A percentile compares a stretch with the other conserved stretches of the same genome.
Evolutionary conservation across 2,113 vertebrate genomes (phyloP).

Genomic region (Henicopernis longicauda): DNA sequence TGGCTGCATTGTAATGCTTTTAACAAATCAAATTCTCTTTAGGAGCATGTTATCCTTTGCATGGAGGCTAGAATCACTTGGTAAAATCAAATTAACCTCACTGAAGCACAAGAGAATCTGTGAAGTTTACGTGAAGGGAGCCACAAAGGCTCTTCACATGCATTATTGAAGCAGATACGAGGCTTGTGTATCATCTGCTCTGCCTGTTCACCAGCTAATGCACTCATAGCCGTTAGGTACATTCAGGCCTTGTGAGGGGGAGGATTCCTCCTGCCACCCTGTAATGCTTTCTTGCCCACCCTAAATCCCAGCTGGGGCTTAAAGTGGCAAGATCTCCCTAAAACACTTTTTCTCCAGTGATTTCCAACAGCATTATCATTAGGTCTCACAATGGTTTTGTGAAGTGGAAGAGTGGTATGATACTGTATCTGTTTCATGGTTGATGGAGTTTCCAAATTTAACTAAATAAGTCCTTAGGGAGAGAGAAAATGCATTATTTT

Average conservation of each 20-base stretch:
- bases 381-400: background rate
- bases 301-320: background rate
- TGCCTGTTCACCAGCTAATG: background rate
- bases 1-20: background rate
- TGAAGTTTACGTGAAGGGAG: background rate
- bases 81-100: background rate
- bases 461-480: background rate
- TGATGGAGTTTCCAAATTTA: background rate
- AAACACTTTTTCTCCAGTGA: background rate
- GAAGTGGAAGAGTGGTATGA: background rate
- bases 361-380: background rate
- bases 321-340: background rate
- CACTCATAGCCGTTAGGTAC: background rate
- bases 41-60: background rate
- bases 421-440: background rate
- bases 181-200: background rate
- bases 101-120: background rate
- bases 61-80: background rate
- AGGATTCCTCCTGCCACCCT: background rate
- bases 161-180: background rate
- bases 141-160: background rate
- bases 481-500: background rate
- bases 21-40: background rate
- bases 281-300: background rate
- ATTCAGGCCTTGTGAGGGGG: background rate